Evolutionary conservation across 64 coral and sea anemone genomes (phyloP).

Genomic region (Dendrophyllia cribrosa): DNA sequence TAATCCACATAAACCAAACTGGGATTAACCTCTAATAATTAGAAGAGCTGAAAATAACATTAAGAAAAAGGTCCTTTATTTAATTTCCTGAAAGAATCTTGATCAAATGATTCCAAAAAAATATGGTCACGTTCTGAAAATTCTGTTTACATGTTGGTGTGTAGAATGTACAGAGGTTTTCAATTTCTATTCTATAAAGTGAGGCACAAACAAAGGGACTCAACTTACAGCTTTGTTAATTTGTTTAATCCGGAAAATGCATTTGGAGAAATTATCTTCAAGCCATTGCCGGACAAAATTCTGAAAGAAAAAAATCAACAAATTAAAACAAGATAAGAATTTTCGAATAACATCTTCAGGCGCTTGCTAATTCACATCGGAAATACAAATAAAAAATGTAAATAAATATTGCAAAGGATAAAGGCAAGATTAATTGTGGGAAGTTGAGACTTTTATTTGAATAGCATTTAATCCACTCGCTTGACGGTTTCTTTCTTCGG

Average conservation of each 20-base stretch:
- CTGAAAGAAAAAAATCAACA: constrained; percentile 31
- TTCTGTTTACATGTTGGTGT: too few relatives aligned
- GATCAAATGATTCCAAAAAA: too few relatives aligned
- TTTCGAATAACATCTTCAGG: neutral
- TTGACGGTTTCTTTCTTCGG: neutral
- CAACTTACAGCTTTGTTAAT: constrained; percentile 35
- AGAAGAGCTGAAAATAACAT: neutral
- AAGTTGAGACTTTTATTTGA: neutral
- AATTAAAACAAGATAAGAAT: neutral
- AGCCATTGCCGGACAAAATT: constrained; percentile 22
- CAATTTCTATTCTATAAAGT: neutral
- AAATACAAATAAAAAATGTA: constrained; percentile 21
- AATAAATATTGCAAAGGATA: constrained; percentile 10
- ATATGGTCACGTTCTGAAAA: too few relatives aligned
- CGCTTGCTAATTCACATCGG: neutral
- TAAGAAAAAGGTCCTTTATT: neutral
- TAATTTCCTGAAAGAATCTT: too few relatives aligned
- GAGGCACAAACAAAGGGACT: neutral
- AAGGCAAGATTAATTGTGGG: neutral
- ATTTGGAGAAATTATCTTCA: constrained; percentile 10
- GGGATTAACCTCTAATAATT: neutral
- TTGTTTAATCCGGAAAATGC: constrained; percentile 27
- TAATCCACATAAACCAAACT: neutral
- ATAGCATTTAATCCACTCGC: neutral
- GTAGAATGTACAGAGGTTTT: too few relatives aligned